A percentile compares a stretch with the other conserved stretches of the same genome.
These are phyloP conservation scores for Anastatus disparis DNA, from an alignment of 1,140 invertebrate genomes.

Conservation along the genomic window DNA sequence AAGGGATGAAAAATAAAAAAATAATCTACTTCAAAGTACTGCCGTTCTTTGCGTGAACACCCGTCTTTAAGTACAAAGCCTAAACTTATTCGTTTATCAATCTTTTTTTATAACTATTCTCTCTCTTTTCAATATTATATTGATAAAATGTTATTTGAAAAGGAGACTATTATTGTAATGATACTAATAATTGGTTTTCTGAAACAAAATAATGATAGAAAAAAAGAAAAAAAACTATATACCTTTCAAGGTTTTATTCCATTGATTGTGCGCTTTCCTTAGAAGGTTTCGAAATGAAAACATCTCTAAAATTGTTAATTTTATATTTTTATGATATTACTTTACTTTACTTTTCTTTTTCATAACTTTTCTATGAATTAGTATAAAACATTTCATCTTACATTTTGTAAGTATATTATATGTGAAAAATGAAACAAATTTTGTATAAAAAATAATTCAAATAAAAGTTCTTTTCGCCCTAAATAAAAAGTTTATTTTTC, in stretches of 20 bases:
- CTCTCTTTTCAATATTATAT: slow-evolving; percentile 22
- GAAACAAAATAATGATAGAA: not conserved
- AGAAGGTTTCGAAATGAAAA: slow-evolving; percentile 4
- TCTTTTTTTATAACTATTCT: slow-evolving; percentile 44
- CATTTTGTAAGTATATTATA: slow-evolving; percentile 16
- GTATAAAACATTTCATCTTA: not conserved
- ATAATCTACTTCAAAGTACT: slow-evolving; percentile 44
- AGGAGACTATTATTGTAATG: slow-evolving; percentile 27
- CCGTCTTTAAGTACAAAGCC: slow-evolving; percentile 61
- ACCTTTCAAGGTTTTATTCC: slow-evolving; percentile 16
- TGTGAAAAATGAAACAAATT: slow-evolving; percentile 13
- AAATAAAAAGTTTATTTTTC: slow-evolving; percentile 5
- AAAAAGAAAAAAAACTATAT: not conserved
- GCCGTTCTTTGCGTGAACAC: slow-evolving; percentile 56
- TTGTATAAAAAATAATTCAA: slow-evolving; percentile 22
- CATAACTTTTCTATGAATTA: no score
- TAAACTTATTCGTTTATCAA: not conserved
- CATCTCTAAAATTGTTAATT: slow-evolving; percentile 29
- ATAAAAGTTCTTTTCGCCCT: slow-evolving; percentile 16
- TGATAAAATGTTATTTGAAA: slow-evolving; percentile 17
- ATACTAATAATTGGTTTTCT: slow-evolving; percentile 42
- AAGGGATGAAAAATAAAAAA: slow-evolving; percentile 21
- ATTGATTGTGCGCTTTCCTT: slow-evolving; percentile 21
- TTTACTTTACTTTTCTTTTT: slow-evolving; percentile 4
- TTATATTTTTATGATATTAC: slow-evolving; percentile 23